A percentile compares a stretch with the other conserved stretches of the same genome.
Evolutionary conservation across 2,797 vertebrate genomes (phyloP).

Genomic region (Morus bassanus): DNA sequence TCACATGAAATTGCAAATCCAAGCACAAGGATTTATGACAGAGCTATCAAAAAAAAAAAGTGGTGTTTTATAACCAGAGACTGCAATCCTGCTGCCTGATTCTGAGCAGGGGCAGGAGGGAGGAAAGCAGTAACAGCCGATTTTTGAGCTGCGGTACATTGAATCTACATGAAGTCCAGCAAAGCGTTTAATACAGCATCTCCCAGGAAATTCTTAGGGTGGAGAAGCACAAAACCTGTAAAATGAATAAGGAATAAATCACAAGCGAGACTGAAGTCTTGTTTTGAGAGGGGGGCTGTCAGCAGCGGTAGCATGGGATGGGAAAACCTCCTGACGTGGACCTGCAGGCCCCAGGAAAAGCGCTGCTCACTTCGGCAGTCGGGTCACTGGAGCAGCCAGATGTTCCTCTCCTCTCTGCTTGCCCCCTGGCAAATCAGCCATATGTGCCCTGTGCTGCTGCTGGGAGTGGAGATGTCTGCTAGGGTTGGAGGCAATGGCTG

Average conservation of each 20-base stretch:
- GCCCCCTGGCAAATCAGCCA: background rate
- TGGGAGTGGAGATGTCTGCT: background rate
- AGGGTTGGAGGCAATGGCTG: background rate
- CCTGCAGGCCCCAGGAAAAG: background rate
- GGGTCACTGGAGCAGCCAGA: background rate
- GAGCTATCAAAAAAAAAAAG: background rate
- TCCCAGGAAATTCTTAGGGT: background rate
- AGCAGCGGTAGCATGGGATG: background rate
- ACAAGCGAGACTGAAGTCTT: background rate
- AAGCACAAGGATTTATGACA: constrained; percentile 28
- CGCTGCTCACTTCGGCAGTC: background rate
- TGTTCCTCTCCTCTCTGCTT: background rate
- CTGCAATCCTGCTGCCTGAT: background rate
- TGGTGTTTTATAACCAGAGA: constrained; percentile 30
- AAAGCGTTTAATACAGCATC: background rate
- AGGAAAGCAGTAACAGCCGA: background rate
- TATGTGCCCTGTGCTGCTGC: background rate
- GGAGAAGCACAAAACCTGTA: background rate
- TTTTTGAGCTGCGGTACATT: background rate
- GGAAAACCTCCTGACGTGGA: background rate
- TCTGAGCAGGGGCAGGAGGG: background rate
- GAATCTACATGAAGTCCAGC: background rate
- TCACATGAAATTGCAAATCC: constrained; percentile 53
- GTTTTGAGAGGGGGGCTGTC: background rate
- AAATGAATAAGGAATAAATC: background rate